Conservation (phyloP, 2,888 invertebrate genomes). For the Dolichomitus sp. region DNA sequence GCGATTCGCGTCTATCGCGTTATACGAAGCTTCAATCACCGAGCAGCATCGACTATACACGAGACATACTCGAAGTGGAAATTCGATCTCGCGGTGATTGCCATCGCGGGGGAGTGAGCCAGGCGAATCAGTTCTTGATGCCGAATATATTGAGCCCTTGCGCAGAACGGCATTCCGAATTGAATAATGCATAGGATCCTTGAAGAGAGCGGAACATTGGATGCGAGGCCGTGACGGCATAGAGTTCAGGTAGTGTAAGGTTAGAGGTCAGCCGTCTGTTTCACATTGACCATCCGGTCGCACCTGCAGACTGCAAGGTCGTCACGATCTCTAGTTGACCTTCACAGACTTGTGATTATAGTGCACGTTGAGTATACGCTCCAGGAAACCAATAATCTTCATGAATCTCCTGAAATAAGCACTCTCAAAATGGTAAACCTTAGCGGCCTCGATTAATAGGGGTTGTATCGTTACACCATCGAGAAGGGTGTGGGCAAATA, state of each 20-base stretch:
- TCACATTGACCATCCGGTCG: constrained; percentile 49
- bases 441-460: background rate
- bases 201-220: constrained; percentile 44
- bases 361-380: constrained; percentile 8
- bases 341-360: constrained; percentile 20
- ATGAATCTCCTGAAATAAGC: constrained; percentile 24
- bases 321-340: constrained; percentile 31
- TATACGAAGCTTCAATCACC: constrained; percentile 32
- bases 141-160: constrained; percentile 57
- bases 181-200: constrained; percentile 65
- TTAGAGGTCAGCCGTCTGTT: constrained; percentile 47
- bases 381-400: constrained; percentile 13
- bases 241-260: constrained; percentile 53
- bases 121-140: constrained; percentile 39
- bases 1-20: constrained; percentile 33
- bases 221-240: constrained; percentile 9
- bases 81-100: constrained; percentile 62
- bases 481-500: background rate
- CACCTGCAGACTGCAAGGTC: constrained; percentile 25
- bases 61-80: constrained; percentile 50
- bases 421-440: background rate
- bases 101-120: constrained; percentile 34
- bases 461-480: background rate
- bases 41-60: constrained; percentile 38
- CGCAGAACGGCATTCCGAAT: constrained; percentile 60